Evolutionary conservation across 2,797 vertebrate genomes (phyloP), one percentile per base, ranked within the genome.

Genomic region (Galaxias olidus): DNA sequence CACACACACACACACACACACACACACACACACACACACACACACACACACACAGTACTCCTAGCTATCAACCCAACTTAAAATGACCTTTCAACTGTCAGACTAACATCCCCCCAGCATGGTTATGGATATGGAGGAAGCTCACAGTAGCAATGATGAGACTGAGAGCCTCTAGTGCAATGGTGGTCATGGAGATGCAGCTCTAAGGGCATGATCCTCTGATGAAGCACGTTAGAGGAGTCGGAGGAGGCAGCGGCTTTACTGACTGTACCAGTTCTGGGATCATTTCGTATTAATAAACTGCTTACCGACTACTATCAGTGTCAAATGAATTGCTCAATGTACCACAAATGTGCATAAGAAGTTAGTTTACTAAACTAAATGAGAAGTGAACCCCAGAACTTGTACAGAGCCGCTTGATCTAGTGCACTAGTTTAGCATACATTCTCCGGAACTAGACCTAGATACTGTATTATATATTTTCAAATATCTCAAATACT

Each of bases 81-180:
- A 30, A 30, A 30, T 30, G 30, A 66, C 9, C 11, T 20, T 8
- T 50, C 63, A 18, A 19, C 17, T 11, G 40, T 59, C 44, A 40
- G 14, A 15, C 7, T 59, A 59, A 14, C 48, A n/a, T n/a, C 5
- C 17, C 10, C 48, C 47, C 48, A 51, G 12, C 40, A 4, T 9
- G 12, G 30, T 6, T 30, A 55, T 41, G 55, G 42, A 66, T 54
- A 85, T 77, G 78, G 51, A 76, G 70, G 77, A 84, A 86, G 88
- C 83, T 54, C 59, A 63, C 58, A 69, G 72, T 78, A 63, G 70
- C 74, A 79, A 78, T 59, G 17, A 70, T 75, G 68, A 70, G n/a
- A n/a, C n/a, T 79, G 84, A 59, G 14, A 57, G 44, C 44, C 56
- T 62, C 79, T 53, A 73, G 80, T 18, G 9, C 9, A 19, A 63